Percentiles rank a stretch among this genome's conserved stretches.
phyloP scores from a whole-genome alignment of 1,140 invertebrate species.

The Drosophila prosaltans region DNA sequence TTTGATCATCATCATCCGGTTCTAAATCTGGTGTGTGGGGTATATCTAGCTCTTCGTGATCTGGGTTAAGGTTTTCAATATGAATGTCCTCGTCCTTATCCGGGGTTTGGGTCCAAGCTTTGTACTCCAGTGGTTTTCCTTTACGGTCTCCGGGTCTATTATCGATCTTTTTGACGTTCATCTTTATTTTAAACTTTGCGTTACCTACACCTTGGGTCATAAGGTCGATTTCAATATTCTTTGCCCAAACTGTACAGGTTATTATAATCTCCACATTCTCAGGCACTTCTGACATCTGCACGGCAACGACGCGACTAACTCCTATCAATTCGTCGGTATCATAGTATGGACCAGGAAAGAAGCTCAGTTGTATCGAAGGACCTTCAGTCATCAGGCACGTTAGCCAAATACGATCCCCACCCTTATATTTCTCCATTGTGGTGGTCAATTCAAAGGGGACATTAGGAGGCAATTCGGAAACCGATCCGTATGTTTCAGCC shows the following conservation, averaged over 20 bases:
- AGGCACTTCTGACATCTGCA: conserved; percentile 36
- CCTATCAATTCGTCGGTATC: conserved; percentile 7
- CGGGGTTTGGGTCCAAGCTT: background rate
- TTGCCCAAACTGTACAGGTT: conserved; percentile 50
- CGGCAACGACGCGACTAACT: conserved; percentile 30
- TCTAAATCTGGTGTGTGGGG: background rate
- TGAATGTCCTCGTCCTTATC: background rate
- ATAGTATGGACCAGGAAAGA: conserved; percentile 36
- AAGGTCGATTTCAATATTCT: conserved; percentile 42
- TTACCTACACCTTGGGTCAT: conserved; percentile 25
- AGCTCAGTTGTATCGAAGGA: background rate
- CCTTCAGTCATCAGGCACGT: conserved; percentile 17
- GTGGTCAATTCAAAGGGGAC: background rate
- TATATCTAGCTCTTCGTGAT: background rate
- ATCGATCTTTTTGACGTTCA: background rate
- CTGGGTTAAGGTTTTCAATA: background rate
- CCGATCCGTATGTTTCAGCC: conserved; percentile 38
- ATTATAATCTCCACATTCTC: conserved; percentile 23
- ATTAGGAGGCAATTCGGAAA: conserved; percentile 23
- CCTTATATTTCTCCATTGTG: conserved; percentile 19
- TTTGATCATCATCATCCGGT: background rate
- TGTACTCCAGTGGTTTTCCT: background rate
- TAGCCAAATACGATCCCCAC: conserved; percentile 45
- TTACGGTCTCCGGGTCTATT: background rate
- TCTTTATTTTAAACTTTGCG: conserved; percentile 24